These are phyloP conservation scores for Emydura subglobosa DNA, from an alignment of 2,113 vertebrate species.

Conservation along the genomic window DNA sequence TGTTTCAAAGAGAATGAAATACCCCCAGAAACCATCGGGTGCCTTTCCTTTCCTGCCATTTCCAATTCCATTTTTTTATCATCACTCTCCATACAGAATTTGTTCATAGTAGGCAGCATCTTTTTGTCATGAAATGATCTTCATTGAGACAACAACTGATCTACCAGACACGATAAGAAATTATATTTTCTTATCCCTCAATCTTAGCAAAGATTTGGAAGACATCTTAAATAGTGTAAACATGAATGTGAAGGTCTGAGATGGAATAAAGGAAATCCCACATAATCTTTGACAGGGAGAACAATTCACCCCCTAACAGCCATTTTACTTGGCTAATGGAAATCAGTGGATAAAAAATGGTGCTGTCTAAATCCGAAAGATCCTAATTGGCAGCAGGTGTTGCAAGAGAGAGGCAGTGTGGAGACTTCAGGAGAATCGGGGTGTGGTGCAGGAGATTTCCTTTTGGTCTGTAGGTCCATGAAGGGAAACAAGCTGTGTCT, in stretches of 20 bases:
- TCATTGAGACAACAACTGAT: not conserved
- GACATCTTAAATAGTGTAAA: not conserved
- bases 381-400: not conserved
- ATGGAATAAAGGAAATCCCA: not conserved
- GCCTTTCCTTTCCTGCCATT: not conserved
- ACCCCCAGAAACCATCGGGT: not conserved
- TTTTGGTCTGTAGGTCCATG: not conserved
- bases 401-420: not conserved
- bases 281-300: not conserved
- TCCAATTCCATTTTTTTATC: constrained; percentile 4
- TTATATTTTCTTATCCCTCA: not conserved
- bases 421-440: not conserved
- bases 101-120: not conserved
- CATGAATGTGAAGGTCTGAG: not conserved
- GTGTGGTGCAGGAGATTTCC: not conserved
- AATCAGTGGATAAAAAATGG: not conserved
- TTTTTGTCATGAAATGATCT: constrained; percentile 25
- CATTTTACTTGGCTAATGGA: not conserved
- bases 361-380: not conserved
- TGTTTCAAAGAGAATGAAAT: not conserved
- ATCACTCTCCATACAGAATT: not conserved
- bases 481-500: not conserved
- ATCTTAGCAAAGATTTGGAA: not conserved
- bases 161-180: not conserved
- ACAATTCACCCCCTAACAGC: not conserved